Evolutionary conservation across 2,113 vertebrate genomes (phyloP), one percentile per base, ranked within the genome.

Genomic region (Campylomormyrus tamandua): DNA sequence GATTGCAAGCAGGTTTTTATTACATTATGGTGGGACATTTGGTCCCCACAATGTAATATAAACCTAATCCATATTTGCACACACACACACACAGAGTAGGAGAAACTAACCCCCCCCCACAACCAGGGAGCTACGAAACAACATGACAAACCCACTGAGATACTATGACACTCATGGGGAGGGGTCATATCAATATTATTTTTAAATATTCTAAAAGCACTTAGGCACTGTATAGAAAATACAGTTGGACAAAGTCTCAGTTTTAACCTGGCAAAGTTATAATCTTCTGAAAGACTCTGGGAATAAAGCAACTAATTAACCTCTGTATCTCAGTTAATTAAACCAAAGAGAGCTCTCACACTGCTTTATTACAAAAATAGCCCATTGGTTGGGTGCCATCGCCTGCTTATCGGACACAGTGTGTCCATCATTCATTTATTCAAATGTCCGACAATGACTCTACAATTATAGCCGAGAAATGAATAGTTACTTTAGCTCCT

Each of bases 341-440:
- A 88, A 66, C 9, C 19, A 31, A 39, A 88, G 53, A 17, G 13
- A 42, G 19, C 35, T 24, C 39, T 56, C 50, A 62, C 53, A 62
- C 87, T 13, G 6, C 35, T 42, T 21, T 31, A 58, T 56, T 42
- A 58, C 21, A 27, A 39, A 50, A 45, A 45, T 8, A 50, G 87
- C 9, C 21, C n/a, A 15, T 5, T 42, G 35, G 9, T 2, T 45
- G 19, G 56, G 39, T 3, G 21, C 7, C n/a, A 8, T 45, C 1
- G 52, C 35, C 87, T 21, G 53, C 52, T 42, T 88, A 88, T 88
- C 56, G 1, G 87, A 35, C 11, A 46, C 10, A 15, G 35, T 10
- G 1, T 42, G 52, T 42, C 77, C 74, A 19, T 27, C 53, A 17
- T 21, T 50, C 62, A 84, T 91, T 91, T 90, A 91, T 91, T 91